Evolutionary conservation across 2,113 vertebrate species (phyloP), one percentile per base, ranked within the genome.

Genomic region (Lampris megalopsis): DNA sequence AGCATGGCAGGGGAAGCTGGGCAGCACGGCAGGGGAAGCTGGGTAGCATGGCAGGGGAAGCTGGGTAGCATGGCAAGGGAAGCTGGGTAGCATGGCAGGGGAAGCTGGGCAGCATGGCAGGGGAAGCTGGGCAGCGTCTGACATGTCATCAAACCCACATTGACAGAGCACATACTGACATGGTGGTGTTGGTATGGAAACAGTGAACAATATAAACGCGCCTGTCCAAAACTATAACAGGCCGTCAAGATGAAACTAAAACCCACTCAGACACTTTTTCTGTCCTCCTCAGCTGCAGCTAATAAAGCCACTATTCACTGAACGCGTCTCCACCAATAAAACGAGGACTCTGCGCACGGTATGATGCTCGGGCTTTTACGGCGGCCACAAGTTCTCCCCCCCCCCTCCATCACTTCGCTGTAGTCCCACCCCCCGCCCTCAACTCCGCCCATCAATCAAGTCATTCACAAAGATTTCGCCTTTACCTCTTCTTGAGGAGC

Each of bases 391-490:
- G 62, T 56, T 77, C 60, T 57, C 72, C 74, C 67, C 76, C 75
- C 74, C 72, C 62, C 58, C 52, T 60, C 43, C 69, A 63, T 24
- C 43, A 68, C 62, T 52, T 74, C 63, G 72, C 48, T 73, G 24
- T 24, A 79, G 49, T 13, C 62, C 67, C 76, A 77, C 54, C 74
- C 64, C 77, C 81, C 69, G 68, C 64, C 67, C 54, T 38, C 54
- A 71, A 69, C 13, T 81, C 41, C 47, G 74, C 62, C 71, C 66
- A 85, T 86, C 79, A 79, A 84, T 82, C 86, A 71, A 72, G 69
- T 68, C 85, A 90, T 88, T 91, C 85, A 90, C 77, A 88, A 84
- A 67, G 81, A 24, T 24, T 83, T 86, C 40, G 4, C 68, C 64
- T 75, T 57, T 71, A 61, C 63, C 75, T 76, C 59, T 69, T 65